Evolutionary conservation across 1,140 invertebrate species (phyloP).

Genomic region (Drosophila truncata): DNA sequence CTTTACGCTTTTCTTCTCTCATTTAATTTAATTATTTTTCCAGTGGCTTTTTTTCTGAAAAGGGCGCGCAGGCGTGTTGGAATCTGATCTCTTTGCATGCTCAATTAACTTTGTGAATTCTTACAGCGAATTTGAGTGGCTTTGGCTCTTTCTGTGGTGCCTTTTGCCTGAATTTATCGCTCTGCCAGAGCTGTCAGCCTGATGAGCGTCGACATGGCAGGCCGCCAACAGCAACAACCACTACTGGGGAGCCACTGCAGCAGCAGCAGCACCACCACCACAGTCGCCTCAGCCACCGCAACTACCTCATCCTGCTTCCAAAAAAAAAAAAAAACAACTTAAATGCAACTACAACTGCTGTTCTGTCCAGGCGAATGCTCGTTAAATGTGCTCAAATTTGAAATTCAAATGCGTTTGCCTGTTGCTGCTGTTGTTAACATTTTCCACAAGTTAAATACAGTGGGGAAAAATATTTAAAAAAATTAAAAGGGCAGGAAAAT

Average conservation of each 20-base stretch:
- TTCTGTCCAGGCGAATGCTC: constrained; percentile 60
- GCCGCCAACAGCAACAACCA: constrained; percentile 36
- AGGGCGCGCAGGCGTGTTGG: constrained; percentile 47
- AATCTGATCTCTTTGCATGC: constrained; percentile 79
- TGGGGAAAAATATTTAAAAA: not conserved
- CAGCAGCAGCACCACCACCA: too few relatives aligned
- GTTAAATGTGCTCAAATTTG: constrained; percentile 74
- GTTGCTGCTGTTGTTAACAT: constrained; percentile 46
- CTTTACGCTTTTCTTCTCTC: not conserved
- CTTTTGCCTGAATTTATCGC: constrained; percentile 64
- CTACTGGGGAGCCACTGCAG: constrained; percentile 30
- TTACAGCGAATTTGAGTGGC: constrained; percentile 36
- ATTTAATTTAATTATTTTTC: not conserved
- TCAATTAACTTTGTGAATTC: constrained; percentile 72
- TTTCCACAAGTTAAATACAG: constrained; percentile 26
- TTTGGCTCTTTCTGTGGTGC: constrained; percentile 3
- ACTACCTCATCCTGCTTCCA: not conserved
- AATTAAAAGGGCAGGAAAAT: not conserved
- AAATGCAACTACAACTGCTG: constrained; percentile 31
- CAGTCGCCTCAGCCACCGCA: not conserved
- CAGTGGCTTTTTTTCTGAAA: constrained; percentile 8
- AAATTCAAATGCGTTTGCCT: constrained; percentile 72
- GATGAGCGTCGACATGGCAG: constrained; percentile 77
- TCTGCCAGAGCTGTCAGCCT: constrained; percentile 72
- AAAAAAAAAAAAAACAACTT: constrained; percentile 30